Evolutionary conservation across 2,113 vertebrate genomes (phyloP).

Genomic region (Oncorhynchus masou): DNA sequence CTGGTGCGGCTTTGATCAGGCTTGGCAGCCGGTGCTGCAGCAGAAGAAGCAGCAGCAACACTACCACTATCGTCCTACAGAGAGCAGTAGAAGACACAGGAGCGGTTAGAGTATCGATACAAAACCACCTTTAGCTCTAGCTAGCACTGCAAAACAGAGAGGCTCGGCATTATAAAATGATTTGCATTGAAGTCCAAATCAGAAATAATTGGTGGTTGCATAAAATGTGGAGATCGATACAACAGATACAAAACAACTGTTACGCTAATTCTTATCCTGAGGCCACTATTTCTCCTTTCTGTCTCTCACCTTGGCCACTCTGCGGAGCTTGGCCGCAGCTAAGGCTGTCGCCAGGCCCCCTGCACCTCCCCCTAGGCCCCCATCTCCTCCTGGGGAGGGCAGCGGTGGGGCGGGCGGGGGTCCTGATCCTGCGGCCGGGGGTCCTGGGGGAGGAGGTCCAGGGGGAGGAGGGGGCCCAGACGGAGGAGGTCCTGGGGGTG

Average conservation of each 20-base stretch:
- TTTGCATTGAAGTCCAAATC: background rate
- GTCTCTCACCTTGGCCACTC: slow-evolving; percentile 78
- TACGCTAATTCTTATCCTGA: no score
- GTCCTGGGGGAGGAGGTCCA: slow-evolving; percentile 73
- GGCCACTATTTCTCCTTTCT: background rate
- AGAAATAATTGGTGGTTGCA: background rate
- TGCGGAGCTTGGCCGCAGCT: slow-evolving; percentile 86
- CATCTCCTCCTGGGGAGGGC: slow-evolving; percentile 64
- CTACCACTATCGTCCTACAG: slow-evolving; percentile 74
- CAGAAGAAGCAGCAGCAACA: slow-evolving; percentile 27
- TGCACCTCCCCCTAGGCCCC: slow-evolving; percentile 47
- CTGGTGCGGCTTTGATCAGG: slow-evolving; percentile 72
- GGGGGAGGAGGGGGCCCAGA: slow-evolving; percentile 69
- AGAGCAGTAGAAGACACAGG: slow-evolving; percentile 48
- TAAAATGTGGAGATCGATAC: slow-evolving; percentile 58
- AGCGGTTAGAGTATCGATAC: background rate
- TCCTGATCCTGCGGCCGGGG: slow-evolving; percentile 65
- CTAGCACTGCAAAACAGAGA: background rate
- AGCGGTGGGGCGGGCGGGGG: slow-evolving; percentile 76
- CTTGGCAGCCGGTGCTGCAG: slow-evolving; percentile 60
- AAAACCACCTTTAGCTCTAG: background rate
- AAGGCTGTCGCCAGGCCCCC: slow-evolving; percentile 81
- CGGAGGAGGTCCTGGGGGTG: slow-evolving; percentile 46
- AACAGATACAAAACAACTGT: background rate
- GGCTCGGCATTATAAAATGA: background rate